Evolutionary conservation across 2,888 invertebrate species (phyloP).

Genomic region (Acleris cristana): DNA sequence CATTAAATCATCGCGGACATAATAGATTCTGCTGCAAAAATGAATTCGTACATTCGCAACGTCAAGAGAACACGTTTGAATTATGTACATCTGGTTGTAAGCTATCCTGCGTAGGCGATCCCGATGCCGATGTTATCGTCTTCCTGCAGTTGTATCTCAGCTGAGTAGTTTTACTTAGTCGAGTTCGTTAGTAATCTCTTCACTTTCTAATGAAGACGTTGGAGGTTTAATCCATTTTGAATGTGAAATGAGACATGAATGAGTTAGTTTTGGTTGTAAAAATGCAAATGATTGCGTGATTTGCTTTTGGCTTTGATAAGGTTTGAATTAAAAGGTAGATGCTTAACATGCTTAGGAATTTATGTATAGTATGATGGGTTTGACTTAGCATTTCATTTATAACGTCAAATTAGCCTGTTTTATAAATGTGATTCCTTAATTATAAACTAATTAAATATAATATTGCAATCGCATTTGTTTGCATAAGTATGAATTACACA

Average conservation of each 20-base stretch:
- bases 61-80: conserved; percentile 63
- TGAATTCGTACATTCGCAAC: conserved; percentile 58
- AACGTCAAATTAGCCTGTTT: no score
- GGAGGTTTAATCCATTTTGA: conserved; percentile 58
- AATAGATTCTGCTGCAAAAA: conserved; percentile 64
- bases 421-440: no score
- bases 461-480: no score
- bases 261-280: not conserved
- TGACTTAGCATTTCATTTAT: no score
- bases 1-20: conserved; percentile 44
- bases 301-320: no score
- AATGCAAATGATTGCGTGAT: not conserved
- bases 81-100: conserved; percentile 63
- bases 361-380: no score
- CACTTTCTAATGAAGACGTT: conserved; percentile 64
- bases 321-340: no score
- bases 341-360: no score
- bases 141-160: conserved; percentile 52
- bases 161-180: conserved; percentile 52
- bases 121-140: conserved; percentile 62
- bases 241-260: conserved; percentile 46
- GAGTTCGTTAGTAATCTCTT: conserved; percentile 67
- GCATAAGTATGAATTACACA: no score
- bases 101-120: conserved; percentile 65
- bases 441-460: no score